Evolutionary conservation across 1,140 invertebrate genomes (phyloP).

Genomic region (silkworm (Bombyx mori)): DNA sequence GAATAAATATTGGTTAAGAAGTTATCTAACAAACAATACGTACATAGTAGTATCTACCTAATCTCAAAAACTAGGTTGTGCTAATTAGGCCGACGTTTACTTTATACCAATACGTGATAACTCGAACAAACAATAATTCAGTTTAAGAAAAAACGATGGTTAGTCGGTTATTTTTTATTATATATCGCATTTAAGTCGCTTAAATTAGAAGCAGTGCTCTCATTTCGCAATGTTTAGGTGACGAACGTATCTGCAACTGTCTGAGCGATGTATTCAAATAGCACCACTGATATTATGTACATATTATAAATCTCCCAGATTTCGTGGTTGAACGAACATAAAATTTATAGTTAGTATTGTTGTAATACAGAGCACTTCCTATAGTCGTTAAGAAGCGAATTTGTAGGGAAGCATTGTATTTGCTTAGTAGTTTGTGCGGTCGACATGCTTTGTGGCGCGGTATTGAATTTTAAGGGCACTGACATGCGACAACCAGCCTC

Average conservation of each 20-base stretch:
- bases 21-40: slow-evolving; percentile 12
- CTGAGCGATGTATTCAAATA: no score
- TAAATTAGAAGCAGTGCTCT: no score
- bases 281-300: no score
- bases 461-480: slow-evolving; percentile 43
- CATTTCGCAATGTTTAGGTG: no score
- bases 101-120: slow-evolving; percentile 6
- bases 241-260: no score
- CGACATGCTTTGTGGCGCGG: slow-evolving; percentile 20
- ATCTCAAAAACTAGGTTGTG: slow-evolving; percentile 16
- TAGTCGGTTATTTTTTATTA: no score
- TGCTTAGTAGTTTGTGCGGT: slow-evolving; percentile 22
- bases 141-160: no score
- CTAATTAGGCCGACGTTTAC: slow-evolving; percentile 11
- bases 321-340: not conserved
- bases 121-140: no score
- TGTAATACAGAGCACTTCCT: not conserved
- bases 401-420: slow-evolving; percentile 53
- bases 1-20: slow-evolving; percentile 11
- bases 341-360: slow-evolving; percentile 4
- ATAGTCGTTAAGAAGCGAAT: slow-evolving; percentile 39
- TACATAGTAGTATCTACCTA: slow-evolving; percentile 1
- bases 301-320: no score
- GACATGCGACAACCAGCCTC: slow-evolving; percentile 46
- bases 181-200: no score